These are phyloP conservation scores for Heliocidaris erythrogramma DNA, from an alignment of 35 echinoderm and acorn worm genomes.

Conservation along the genomic window DNA sequence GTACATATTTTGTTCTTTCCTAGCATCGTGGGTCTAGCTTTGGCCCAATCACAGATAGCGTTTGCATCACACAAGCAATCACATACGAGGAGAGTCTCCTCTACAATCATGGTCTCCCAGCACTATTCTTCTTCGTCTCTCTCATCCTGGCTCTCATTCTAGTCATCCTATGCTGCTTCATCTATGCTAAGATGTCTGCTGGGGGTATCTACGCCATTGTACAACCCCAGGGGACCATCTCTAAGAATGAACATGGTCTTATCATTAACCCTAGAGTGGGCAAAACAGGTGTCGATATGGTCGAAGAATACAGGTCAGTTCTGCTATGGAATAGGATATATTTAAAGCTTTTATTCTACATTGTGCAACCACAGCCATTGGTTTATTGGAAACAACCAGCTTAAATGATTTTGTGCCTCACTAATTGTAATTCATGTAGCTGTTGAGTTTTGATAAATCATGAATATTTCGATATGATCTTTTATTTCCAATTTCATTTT, in stretches of 20 bases:
- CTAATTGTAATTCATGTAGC: too few species aligned
- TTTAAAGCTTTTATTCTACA: too few species aligned
- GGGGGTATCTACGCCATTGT: slow-evolving; percentile 65
- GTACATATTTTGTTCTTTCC: not conserved
- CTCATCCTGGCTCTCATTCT: slow-evolving; percentile 63
- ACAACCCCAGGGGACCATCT: slow-evolving; percentile 55
- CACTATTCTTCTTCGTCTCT: slow-evolving; percentile 62
- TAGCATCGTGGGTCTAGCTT: slow-evolving; percentile 54
- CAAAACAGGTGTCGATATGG: slow-evolving; percentile 41
- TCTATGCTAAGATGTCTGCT: slow-evolving; percentile 54
- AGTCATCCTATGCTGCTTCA: slow-evolving; percentile 48
- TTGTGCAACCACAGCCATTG: too few species aligned
- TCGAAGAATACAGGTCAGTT: slow-evolving; percentile 56
- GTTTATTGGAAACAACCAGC: too few species aligned
- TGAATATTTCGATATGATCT: too few species aligned
- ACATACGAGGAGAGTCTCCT: slow-evolving; percentile 48
- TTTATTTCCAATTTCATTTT: too few species aligned
- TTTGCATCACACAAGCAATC: slow-evolving; percentile 50
- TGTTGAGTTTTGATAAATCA: too few species aligned
- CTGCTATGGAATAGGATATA: not conserved
- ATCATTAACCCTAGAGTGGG: slow-evolving; percentile 53
- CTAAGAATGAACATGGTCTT: slow-evolving; percentile 6
- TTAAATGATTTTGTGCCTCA: too few species aligned
- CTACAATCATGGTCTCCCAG: slow-evolving; percentile 58
- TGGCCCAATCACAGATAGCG: slow-evolving; percentile 51